Base-by-base conservation (phyloP, 2,113 vertebrate genomes). In the Oncorhynchus kisutch region DNA sequence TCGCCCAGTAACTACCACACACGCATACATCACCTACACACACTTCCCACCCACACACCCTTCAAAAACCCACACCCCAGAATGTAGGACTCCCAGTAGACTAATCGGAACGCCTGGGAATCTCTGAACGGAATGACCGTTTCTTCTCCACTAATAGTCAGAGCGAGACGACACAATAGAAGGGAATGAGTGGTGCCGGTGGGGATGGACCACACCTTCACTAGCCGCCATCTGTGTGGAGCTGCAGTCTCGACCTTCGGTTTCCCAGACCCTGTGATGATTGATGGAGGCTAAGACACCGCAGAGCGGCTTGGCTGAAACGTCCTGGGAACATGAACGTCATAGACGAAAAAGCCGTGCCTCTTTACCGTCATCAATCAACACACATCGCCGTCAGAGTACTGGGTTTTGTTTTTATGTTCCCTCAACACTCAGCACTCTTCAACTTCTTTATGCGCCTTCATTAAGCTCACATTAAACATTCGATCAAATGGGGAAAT, bases 171-270 rank as follows among this genome's bases (percentile, higher is more conserved):
- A 65, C 74, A 51, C 51, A 54, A 64, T 9, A 73, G 25, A 60
- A 48, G 6, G 49, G 65, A 29, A 49, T 13, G 67, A 45, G 7
- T 82, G 71, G 59, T 64, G 39, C 14, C 4, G 65, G 54, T 29
- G 18, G 16, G 51, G 51, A 18, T 54, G 48, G 57, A 80, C 73
- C 79, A 76, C 85, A 74, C 82, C 81, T 81, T 79, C 49, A 70
- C 14, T 7, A 27, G 48, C 81, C 57, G 4, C 64, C 4, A 45
- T 49, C 27, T 14, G 8, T 45, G 39, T 11, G 39, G 39, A 11
- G 39, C 39, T 45, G 9, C 27, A 54, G 67, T 11, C 70, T 74
- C 62, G 70, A 77, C 20, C 25, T 39, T 69, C 24, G 5, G 11
- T 20, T 60, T 59, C 49, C 64, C 72, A 71, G 69, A 64, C 69